Evolutionary conservation across 2,797 vertebrate genomes (phyloP).

Genomic region (Rhabdophis nuchalis): DNA sequence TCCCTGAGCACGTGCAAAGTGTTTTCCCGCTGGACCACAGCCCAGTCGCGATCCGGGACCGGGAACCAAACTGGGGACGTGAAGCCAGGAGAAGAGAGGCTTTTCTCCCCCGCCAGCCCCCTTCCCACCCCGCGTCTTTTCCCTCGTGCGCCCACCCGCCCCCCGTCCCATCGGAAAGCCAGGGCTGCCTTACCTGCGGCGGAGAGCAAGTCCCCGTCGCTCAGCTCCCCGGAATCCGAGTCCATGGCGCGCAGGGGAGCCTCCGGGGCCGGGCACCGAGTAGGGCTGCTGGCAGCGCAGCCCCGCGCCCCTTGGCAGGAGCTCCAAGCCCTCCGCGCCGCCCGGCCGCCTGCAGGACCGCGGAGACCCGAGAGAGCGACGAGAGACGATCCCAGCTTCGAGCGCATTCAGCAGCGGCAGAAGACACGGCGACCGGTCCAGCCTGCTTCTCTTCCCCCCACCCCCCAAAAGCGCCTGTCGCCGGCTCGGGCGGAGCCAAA

Average conservation of each 20-base stretch:
- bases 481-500: not conserved
- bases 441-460: not conserved
- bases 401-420: conserved; percentile 19
- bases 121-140: too few species aligned
- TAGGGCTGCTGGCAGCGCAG: not conserved
- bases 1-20: not conserved
- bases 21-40: not conserved
- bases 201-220: conserved; percentile 85
- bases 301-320: not conserved
- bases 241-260: conserved; percentile 77
- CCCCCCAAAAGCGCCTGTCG: not conserved
- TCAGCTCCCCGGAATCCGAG: conserved; percentile 94
- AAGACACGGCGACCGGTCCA: not conserved
- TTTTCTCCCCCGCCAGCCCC: not conserved
- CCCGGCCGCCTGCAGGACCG: not conserved
- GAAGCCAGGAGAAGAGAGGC: not conserved
- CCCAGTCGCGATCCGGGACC: not conserved
- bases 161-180: not conserved
- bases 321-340: not conserved
- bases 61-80: not conserved
- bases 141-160: not conserved
- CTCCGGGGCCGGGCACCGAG: conserved; percentile 40
- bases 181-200: conserved; percentile 76
- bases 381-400: not conserved
- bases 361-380: not conserved